Evolutionary conservation across 2,113 vertebrate genomes (phyloP), one percentile per base, ranked within the genome.

Genomic region (Phainopepla nitens): DNA sequence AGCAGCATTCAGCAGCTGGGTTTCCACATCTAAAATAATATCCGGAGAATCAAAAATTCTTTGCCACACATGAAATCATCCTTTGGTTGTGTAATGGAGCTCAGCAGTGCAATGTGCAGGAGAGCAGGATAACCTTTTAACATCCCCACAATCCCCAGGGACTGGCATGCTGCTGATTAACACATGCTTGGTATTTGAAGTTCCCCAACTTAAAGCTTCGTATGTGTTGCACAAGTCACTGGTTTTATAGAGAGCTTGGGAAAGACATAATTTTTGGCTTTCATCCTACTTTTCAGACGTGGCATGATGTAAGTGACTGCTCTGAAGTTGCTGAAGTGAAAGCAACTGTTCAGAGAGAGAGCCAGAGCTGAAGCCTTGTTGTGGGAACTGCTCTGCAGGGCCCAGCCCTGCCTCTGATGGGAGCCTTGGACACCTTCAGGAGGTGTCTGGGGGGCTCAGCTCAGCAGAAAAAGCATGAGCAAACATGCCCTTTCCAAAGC

Each of bases 1-100:
- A 82, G 71, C 68, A 85, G 81, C 76, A 42, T 91, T 82, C 87
- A 45, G 71, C 84, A 80, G 73, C 87, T 94, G 85, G 42, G 11
- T 77, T 94, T 86, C 71, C 62, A 88, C 87, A 60, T 86, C 90
- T 82, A 66, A 92, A 88, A 86, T 80, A 90, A 78, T 71, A 96
- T 50, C 83, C 3, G 0, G 87, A 93, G 61, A 95, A 91, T 91
- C 84, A 85, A 80, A 86, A 91, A 71, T 58, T 73, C 88, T 75
- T 93, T 95, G 64, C 90, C 60, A 49, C 72, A 66, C 68, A 53
- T 54, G 73, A 88, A 96, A 73, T 71, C 76, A 58, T 86, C 82
- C 80, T 86, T 89, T 2, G 11, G 82, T n/a, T 71, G 85, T 83
- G 87, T 68, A 81, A 81, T 83, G 82, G 87, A 68, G 71, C 96